Evolutionary conservation across 1,140 invertebrate species (phyloP).

Genomic region (Halesus radiatus): DNA sequence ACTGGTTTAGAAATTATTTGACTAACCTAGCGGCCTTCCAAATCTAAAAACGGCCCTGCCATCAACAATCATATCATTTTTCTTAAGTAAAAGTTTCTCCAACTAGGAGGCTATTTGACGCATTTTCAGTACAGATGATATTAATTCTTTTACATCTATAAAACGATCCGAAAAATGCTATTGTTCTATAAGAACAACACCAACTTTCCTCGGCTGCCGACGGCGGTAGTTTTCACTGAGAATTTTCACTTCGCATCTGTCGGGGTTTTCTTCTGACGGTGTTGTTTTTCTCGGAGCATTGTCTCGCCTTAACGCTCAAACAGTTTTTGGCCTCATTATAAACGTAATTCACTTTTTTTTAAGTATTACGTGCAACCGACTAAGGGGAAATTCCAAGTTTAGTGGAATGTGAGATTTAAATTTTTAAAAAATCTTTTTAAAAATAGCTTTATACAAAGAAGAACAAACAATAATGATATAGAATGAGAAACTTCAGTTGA

Average conservation of each 20-base stretch:
- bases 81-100: too few relatives aligned
- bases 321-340: slow-evolving; percentile 13
- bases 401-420: too few relatives aligned
- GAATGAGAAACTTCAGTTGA: too few relatives aligned
- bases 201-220: not conserved
- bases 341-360: slow-evolving; percentile 25
- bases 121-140: not conserved
- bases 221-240: not conserved
- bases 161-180: not conserved
- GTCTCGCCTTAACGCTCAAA: not conserved
- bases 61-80: too few relatives aligned
- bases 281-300: slow-evolving; percentile 12
- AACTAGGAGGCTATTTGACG: not conserved
- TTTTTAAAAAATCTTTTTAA: too few relatives aligned
- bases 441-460: too few relatives aligned
- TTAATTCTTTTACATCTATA: slow-evolving; percentile 8
- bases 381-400: too few relatives aligned
- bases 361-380: not conserved
- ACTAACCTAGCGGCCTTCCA: too few relatives aligned
- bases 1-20: too few relatives aligned
- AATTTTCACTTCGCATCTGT: not conserved
- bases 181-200: not conserved
- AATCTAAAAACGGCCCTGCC: too few relatives aligned
- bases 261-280: not conserved
- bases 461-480: too few relatives aligned